These are phyloP conservation scores for Notodonta ziczac DNA, from an alignment of 2,888 invertebrate species.

Conservation along the genomic window DNA sequence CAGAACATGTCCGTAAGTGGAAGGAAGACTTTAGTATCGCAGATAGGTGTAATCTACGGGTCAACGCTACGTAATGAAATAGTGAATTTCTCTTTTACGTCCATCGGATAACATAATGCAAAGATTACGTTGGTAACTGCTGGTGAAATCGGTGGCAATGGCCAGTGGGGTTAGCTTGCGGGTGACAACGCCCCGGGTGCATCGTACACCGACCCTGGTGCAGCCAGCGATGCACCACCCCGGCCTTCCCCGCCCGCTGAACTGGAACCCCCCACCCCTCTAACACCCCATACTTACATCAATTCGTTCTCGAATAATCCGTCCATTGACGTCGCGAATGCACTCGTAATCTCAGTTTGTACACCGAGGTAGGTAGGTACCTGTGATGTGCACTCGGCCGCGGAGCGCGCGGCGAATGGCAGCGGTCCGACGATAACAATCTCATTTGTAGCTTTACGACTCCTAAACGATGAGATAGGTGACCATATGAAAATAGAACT, in stretches of 20 bases:
- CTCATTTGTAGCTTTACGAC: constrained; percentile 43
- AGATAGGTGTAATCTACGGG: too few relatives aligned
- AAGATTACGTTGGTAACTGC: constrained; percentile 49
- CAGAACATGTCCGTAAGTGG: too few relatives aligned
- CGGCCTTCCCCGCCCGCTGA: constrained; percentile 34
- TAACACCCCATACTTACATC: constrained; percentile 48
- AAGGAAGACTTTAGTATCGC: too few relatives aligned
- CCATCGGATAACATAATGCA: constrained; percentile 34
- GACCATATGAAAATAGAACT: constrained; percentile 3
- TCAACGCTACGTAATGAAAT: constrained; percentile 4
- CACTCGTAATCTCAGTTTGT: constrained; percentile 64
- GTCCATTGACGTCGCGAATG: constrained; percentile 73
- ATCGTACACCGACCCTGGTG: constrained; percentile 55
- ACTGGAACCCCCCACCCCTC: constrained; percentile 26
- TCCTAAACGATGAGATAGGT: constrained; percentile 31
- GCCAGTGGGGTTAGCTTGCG: constrained; percentile 51
- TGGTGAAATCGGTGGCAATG: constrained; percentile 70
- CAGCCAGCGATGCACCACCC: constrained; percentile 57
- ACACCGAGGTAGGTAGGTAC: constrained; percentile 33
- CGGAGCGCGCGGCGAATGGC: constrained; percentile 42
- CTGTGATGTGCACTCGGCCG: constrained; percentile 50
- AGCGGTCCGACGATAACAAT: constrained; percentile 37
- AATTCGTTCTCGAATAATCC: constrained; percentile 75
- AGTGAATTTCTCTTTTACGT: constrained; percentile 24
- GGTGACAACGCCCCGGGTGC: constrained; percentile 50